These are phyloP conservation scores for Drosophila cognata DNA, from an alignment of 2,888 invertebrate species.

Conservation along the genomic window DNA sequence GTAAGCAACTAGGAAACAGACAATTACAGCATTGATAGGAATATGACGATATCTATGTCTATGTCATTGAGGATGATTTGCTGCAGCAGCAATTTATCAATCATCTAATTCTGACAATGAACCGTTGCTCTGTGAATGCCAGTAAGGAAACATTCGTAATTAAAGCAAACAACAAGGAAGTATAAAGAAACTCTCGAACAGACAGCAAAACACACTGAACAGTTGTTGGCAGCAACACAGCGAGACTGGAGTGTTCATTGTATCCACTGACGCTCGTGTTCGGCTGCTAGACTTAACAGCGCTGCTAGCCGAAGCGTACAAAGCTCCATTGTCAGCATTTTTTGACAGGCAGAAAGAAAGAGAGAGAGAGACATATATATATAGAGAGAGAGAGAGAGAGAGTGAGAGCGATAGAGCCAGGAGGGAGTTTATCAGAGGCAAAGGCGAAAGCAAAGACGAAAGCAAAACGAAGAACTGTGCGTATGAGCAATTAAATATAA, in stretches of 20 bases:
- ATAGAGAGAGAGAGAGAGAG: background rate
- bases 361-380: background rate
- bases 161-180: conserved; percentile 65
- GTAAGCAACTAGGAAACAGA: background rate
- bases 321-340: conserved; percentile 64
- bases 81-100: conserved; percentile 69
- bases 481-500: conserved; percentile 74
- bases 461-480: conserved; percentile 50
- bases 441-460: conserved; percentile 11
- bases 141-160: conserved; percentile 60
- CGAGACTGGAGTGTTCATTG: conserved; percentile 14
- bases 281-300: conserved; percentile 28
- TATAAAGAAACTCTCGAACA: conserved; percentile 45
- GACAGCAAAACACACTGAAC: conserved; percentile 3
- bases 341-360: conserved; percentile 34
- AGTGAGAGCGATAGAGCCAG: background rate
- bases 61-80: conserved; percentile 54
- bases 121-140: conserved; percentile 28
- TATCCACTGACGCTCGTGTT: background rate
- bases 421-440: conserved; percentile 5
- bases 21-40: conserved; percentile 20
- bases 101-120: conserved; percentile 60
- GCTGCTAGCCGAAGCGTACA: conserved; percentile 28
- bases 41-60: conserved; percentile 37
- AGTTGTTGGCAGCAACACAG: conserved; percentile 20